Evolutionary conservation across 2,888 invertebrate species (phyloP).

Genomic region (Slavum lentiscoides): DNA sequence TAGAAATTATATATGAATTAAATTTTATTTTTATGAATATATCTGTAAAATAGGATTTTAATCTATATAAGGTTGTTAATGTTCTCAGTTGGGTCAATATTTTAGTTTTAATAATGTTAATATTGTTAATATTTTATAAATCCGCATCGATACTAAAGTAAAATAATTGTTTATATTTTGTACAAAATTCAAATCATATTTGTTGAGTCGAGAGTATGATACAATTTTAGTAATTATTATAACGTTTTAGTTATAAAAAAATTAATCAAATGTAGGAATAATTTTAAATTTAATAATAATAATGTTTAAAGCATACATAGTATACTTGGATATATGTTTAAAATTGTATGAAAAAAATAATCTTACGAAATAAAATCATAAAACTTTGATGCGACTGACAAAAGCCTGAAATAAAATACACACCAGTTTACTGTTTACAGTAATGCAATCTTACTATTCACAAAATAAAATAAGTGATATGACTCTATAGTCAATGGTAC

Average conservation of each 20-base stretch:
- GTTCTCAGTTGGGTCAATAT: background rate
- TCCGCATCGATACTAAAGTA: background rate
- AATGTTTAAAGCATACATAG: too few species aligned
- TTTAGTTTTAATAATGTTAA: background rate
- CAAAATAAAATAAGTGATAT: too few species aligned
- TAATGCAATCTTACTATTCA: too few species aligned
- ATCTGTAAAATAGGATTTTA: background rate
- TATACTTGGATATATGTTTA: too few species aligned
- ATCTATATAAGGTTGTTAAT: background rate
- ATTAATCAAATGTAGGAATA: too few species aligned
- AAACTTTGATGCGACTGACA: too few species aligned
- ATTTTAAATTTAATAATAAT: too few species aligned
- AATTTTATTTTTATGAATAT: background rate
- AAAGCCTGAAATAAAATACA: too few species aligned
- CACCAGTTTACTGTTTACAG: too few species aligned
- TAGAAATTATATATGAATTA: background rate
- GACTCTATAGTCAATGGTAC: too few species aligned
- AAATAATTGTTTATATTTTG: background rate
- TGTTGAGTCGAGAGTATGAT: background rate
- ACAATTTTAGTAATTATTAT: background rate
- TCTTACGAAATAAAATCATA: too few species aligned
- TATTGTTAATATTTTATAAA: background rate
- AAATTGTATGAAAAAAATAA: too few species aligned
- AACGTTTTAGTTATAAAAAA: background rate
- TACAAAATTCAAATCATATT: background rate